Evolutionary conservation across 2,797 vertebrate species (phyloP), one percentile per base, ranked within the genome.

Genomic region (Pangasius larnaudii): DNA sequence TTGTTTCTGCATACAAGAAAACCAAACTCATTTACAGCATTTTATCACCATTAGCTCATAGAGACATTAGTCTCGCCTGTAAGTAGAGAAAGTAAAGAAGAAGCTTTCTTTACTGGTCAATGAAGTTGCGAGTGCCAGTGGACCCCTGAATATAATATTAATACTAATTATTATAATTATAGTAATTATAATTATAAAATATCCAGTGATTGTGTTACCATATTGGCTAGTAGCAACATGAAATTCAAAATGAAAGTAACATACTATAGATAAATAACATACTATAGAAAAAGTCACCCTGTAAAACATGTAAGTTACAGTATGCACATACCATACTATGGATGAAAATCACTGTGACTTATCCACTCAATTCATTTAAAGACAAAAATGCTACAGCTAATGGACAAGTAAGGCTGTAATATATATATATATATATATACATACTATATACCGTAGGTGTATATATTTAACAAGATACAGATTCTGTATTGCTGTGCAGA

Each of bases 11-110:
- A 51, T 80, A 77, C 4, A 46, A 71, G 58, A 81, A 53, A 77
- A 84, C 30, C 65, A 82, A 46, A 46, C 9, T 33, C 27, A 88
- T 19, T 61, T 80, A 86, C 85, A 89, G 85, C 86, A 88, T 86
- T 91, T 89, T 85, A 91, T 88, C 85, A 87, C 86, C 56, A n/a
- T 61, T 61, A 61, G 24, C 3, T 61, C 36, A 81, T 27, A 27
- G 33, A 80, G 19, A 59, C 33, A 80, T 56, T 80, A 16, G 3
- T 59, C 19, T 39, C 2, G 1, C 18, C 10, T 58, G 33, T 36
- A 80, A 22, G 30, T 80, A 33, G 10, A 39, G 5, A 19, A 36
- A 39, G 33, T 24, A 59, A 13, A 2, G 19, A 36, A 61, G 22
- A n/a, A 24, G 11, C 11, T 27, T n/a, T n/a, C n/a, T n/a, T n/a